Percentiles rank a stretch among this genome's conserved stretches.
Conservation (phyloP, 2,113 vertebrate genomes). For the Albula goreensis region DNA sequence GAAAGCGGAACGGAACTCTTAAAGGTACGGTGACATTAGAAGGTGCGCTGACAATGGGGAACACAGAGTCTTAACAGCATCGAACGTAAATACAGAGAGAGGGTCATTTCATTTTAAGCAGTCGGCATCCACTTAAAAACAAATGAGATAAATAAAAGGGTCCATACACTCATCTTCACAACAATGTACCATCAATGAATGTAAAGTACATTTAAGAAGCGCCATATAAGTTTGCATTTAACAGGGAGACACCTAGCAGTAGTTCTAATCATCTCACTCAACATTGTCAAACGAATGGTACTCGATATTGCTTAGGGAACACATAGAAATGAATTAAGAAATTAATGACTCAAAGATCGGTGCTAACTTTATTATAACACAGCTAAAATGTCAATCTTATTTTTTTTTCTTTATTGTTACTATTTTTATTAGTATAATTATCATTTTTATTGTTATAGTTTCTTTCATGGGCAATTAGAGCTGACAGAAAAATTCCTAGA, state of each 20-base stretch:
- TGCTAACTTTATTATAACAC: slow-evolving; percentile 90
- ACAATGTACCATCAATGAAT: slow-evolving; percentile 88
- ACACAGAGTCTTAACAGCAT: slow-evolving; percentile 72
- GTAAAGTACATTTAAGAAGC: slow-evolving; percentile 92
- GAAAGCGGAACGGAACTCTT: slow-evolving; percentile 61
- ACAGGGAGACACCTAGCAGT: slow-evolving; percentile 85
- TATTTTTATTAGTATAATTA: slow-evolving; percentile 68
- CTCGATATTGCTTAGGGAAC: slow-evolving; percentile 99
- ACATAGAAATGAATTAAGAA: slow-evolving; percentile 90
- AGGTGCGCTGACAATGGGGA: slow-evolving; percentile 74
- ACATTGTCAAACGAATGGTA: slow-evolving; percentile 93
- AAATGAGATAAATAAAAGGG: slow-evolving; percentile 85
- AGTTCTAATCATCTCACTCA: slow-evolving; percentile 88
- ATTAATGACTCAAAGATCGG: slow-evolving; percentile 82
- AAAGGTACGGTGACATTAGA: slow-evolving; percentile 60
- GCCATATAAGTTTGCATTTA: slow-evolving; percentile 88
- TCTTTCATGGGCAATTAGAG: slow-evolving; percentile 88
- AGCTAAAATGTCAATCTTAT: slow-evolving; percentile 91
- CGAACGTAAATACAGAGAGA: slow-evolving; percentile 73
- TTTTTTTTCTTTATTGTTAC: slow-evolving; percentile 63
- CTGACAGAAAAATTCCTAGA: slow-evolving; percentile 92
- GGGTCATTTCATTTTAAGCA: slow-evolving; percentile 80
- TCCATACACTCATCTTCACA: slow-evolving; percentile 82
- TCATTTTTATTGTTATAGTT: slow-evolving; percentile 81
- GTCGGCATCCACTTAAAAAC: slow-evolving; percentile 88